Percentiles rank a stretch among this genome's conserved stretches.
Evolutionary conservation across 2,113 vertebrate species (phyloP).

Genomic region (Cepphus grylle): DNA sequence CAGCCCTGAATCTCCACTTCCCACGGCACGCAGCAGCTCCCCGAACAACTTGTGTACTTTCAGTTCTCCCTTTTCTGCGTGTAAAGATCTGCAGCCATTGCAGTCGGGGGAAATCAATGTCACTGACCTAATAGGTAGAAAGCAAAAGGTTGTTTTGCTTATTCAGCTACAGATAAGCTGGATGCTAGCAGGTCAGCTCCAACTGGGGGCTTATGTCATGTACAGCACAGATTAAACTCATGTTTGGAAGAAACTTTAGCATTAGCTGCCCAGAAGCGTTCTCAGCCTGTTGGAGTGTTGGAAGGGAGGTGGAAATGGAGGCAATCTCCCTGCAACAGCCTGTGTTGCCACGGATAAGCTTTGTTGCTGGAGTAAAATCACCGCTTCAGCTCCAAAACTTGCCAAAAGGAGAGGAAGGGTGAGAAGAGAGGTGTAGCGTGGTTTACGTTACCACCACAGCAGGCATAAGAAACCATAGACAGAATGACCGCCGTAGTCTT

Average conservation of each 20-base stretch:
- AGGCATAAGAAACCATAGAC: not conserved
- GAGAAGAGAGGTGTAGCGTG: not conserved
- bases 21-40: not conserved
- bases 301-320: not conserved
- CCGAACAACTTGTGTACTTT: not conserved
- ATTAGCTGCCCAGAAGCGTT: conserved; percentile 19
- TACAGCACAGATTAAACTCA: conserved; percentile 44
- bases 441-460: not conserved
- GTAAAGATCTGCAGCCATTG: conserved; percentile 1
- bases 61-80: not conserved
- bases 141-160: conserved; percentile 62
- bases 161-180: conserved; percentile 25
- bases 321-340: not conserved
- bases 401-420: not conserved
- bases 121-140: conserved; percentile 54
- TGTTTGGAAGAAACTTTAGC: conserved; percentile 42
- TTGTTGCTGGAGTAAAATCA: not conserved
- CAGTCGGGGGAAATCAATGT: conserved; percentile 49
- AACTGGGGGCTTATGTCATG: conserved; percentile 16
- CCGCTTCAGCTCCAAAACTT: not conserved
- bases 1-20: not conserved
- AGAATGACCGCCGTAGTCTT: not conserved
- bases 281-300: conserved; percentile 25
- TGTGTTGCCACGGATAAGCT: not conserved
- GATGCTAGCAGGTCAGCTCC: not conserved